Conservation (phyloP, 2,797 vertebrate species). For the Darevskia mixta region DNA sequence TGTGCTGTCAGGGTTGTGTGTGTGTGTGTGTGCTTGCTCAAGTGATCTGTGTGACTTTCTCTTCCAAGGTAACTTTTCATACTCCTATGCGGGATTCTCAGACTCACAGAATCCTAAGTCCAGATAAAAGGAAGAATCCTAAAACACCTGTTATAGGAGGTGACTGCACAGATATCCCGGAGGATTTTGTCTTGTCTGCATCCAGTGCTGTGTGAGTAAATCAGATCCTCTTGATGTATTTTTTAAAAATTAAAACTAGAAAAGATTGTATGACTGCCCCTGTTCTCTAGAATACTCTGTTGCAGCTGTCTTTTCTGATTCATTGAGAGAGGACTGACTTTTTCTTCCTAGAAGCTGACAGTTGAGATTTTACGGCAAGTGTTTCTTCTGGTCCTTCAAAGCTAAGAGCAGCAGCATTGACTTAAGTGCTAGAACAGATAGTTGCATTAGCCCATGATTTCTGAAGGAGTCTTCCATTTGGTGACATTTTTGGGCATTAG, state of each 20-base stretch:
- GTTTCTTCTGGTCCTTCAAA: background rate
- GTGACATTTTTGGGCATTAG: no score
- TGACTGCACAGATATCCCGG: slow-evolving; percentile 66
- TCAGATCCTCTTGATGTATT: background rate
- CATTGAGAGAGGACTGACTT: background rate
- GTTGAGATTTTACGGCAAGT: background rate
- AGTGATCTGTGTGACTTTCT: slow-evolving; percentile 1
- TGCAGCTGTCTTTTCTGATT: background rate
- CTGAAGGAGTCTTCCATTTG: background rate
- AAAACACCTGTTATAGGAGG: slow-evolving; percentile 68
- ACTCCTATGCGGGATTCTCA: slow-evolving; percentile 92
- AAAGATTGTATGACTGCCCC: background rate
- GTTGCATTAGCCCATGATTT: no score
- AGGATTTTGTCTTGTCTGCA: slow-evolving; percentile 56
- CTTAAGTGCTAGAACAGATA: background rate
- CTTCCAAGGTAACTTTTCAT: slow-evolving; percentile 92
- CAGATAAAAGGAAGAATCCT: slow-evolving; percentile 75
- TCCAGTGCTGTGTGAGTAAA: slow-evolving; percentile 78
- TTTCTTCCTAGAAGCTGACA: background rate
- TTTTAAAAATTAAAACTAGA: no score
- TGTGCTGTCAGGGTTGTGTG: background rate
- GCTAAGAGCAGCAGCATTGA: background rate
- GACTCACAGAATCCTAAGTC: slow-evolving; percentile 88
- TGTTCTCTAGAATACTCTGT: background rate
- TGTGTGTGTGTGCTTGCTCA: background rate